phyloP scores from a whole-genome alignment of 2,113 vertebrate genomes.

The Zingel zingel region DNA sequence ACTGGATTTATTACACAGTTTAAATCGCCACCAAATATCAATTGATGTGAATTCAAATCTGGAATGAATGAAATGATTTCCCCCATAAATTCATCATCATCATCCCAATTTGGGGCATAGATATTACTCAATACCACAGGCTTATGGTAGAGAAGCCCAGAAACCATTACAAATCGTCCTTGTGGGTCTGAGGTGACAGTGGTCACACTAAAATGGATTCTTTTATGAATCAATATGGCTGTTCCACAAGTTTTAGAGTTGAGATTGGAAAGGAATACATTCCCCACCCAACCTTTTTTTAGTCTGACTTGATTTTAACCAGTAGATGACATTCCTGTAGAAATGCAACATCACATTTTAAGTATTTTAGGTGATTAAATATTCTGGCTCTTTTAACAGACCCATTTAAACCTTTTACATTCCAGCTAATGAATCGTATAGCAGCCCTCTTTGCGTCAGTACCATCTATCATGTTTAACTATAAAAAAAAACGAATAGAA shows the following conservation, averaged over 20 bases:
- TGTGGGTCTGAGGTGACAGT: conserved; percentile 6
- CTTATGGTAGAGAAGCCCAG: not conserved
- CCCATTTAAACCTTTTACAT: conserved; percentile 14
- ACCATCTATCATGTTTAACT: not conserved
- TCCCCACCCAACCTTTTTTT: not conserved
- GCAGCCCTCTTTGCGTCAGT: not conserved
- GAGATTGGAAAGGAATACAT: conserved; percentile 6
- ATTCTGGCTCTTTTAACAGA: not conserved
- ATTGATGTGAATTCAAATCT: conserved; percentile 14
- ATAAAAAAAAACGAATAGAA: not conserved
- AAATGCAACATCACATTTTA: conserved; percentile 5
- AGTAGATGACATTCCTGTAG: conserved; percentile 6
- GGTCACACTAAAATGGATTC: not conserved
- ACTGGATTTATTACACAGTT: not conserved
- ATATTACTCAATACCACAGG: conserved; percentile 2
- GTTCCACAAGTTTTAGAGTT: not conserved
- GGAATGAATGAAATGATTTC: conserved; percentile 9
- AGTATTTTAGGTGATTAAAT: conserved; percentile 15
- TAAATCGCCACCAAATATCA: not conserved
- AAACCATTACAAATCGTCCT: not conserved
- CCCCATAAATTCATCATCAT: not conserved
- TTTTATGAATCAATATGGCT: not conserved
- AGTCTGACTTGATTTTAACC: conserved; percentile 16
- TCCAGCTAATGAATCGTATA: conserved; percentile 14
- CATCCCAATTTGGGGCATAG: conserved; percentile 12